Base-by-base conservation (phyloP, 2,797 vertebrate genomes). In the Podargus strigoides region DNA sequence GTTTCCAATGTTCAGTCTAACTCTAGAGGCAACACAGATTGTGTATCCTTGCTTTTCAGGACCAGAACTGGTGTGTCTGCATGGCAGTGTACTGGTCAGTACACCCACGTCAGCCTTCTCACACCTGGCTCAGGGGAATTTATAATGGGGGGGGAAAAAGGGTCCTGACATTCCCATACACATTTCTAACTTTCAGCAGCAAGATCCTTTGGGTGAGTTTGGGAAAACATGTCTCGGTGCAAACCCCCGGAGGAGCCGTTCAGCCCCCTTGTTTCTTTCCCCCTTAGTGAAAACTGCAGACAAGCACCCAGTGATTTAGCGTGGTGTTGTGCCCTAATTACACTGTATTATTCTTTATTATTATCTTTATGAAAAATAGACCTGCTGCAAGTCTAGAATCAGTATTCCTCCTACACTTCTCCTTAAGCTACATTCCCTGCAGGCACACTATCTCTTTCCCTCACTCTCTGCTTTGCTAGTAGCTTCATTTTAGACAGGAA, bases 291-390 rank as follows among this genome's bases (percentile, higher is more conserved):
- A 86, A 47, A 39, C 78, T 76, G 69, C 49, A 86, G 84, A 94
- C 83, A 64, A 76, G 39, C 32, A 36, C n/a, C 72, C 64, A 36
- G 69, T 73, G 89, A 92, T 85, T 81, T 85, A 53, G 13, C 47
- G 52, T 80, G 64, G 85, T 94, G 97, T 96, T 93, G 94, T 50
- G 46, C 12, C 90, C 78, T 96, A 84, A 77, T 93, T 90, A 83
- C 19, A 82, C 60, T 1, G 3, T 86, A 86, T 94, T 85, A 68
- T 84, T 91, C 60, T 89, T 94, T 89, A 92, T 93, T 97, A 69
- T 91, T 93, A 74, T 93, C 94, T 94, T 83, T 59, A 58, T 88
- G 58, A 95, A 95, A 96, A 97, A 93, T 46, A 78, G 64, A 92
- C 75, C 68, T 86, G 60, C 89, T 87, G 72, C 87, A 87, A 62